phyloP scores from a whole-genome alignment of 2,113 vertebrate genomes.

The Carettochelys insculpta region DNA sequence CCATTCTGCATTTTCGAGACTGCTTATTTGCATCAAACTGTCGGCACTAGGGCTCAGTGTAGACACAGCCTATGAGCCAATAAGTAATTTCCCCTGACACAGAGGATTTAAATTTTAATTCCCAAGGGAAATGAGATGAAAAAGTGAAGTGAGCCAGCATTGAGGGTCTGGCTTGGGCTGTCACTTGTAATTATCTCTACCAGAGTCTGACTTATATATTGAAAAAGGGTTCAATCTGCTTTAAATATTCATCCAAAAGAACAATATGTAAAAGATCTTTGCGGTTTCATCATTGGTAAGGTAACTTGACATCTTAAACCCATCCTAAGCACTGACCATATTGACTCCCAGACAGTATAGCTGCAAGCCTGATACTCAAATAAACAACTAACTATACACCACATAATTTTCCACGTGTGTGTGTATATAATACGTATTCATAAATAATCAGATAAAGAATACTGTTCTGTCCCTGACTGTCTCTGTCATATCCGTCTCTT shows the following conservation, averaged over 20 bases:
- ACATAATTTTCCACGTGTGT: not conserved
- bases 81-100: constrained; percentile 34
- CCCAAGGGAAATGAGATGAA: constrained; percentile 35
- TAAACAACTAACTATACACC: not conserved
- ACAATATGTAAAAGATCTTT: constrained; percentile 16
- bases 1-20: no score
- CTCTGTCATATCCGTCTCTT: not conserved
- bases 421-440: not conserved
- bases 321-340: not conserved
- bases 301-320: not conserved
- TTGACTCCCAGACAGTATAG: not conserved
- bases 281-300: not conserved
- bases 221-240: constrained; percentile 35
- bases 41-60: no score
- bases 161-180: constrained; percentile 40
- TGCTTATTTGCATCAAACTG: no score
- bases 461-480: not conserved
- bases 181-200: constrained; percentile 57
- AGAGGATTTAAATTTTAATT: constrained; percentile 50
- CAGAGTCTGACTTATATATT: constrained; percentile 33
- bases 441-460: not conserved
- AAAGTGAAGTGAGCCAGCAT: constrained; percentile 43
- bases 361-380: not conserved
- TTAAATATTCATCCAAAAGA: constrained; percentile 38
- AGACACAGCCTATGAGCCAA: not conserved